Base-by-base conservation (phyloP, 53 echinoderm and acorn worm genomes). In the Astropecten irregularis region DNA sequence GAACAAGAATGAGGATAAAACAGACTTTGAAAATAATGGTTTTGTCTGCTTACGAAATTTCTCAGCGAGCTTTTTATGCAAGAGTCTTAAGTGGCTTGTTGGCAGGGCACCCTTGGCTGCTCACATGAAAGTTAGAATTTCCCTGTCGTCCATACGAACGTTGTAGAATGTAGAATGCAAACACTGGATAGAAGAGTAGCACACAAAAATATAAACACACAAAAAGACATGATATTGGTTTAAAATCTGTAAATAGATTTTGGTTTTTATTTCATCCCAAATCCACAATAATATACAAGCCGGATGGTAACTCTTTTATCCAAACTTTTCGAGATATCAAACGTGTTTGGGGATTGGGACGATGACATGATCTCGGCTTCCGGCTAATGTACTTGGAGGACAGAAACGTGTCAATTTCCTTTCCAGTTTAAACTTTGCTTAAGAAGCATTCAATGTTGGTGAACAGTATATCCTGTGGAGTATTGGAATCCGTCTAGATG, bases 211-310 rank as follows among this genome's bases (percentile, higher is more conserved):
- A 48, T 14, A 48, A 29, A 49, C 29, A 29, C 47, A 40, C 46
- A 5, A 34, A 30, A 69, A 7, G 13, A 69, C 13, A 8, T 8
- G 28, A 19, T 0, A 13, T 15, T 14, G 49, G 19, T 26, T 31
- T 31, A 69, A 48, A 48, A 49, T 69, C 69, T 48, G n/a, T 32
- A 22, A 27, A 69, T 69, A 48, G 69, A 69, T 30, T 49, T 49
- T 27, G 23, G 20, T 67, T 68, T 69, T 69, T 69, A 69, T 69
- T 69, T 69, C 69, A 69, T 69, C 69, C 69, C n/a, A 69, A 37
- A 30, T 69, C 69, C 69, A 69, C 69, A 69, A 4, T 47, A 69
- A 69, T 69, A 69, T 69, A 69, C 48, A 69, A 69, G 69, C 49
- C 49, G 29, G 69, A 69, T 69, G 18, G n/a, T n/a, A n/a, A n/a